Percentiles rank a stretch among this genome's conserved stretches.
phyloP scores from a whole-genome alignment of 2,797 vertebrate genomes.

The Microctenopoma stevenorrisi region DNA sequence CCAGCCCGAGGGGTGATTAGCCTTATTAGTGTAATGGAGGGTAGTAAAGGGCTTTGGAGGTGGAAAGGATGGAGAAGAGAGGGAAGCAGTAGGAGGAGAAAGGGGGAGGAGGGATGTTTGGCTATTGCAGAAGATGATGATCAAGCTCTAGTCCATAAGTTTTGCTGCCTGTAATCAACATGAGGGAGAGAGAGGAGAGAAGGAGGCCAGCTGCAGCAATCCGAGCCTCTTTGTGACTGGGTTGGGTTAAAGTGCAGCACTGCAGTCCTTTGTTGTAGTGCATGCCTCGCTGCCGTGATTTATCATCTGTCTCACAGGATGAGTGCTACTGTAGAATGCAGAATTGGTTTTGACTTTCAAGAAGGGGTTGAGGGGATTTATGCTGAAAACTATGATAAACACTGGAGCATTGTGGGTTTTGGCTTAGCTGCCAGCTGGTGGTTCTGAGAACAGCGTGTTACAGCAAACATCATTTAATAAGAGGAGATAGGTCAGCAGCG shows the following conservation, averaged over 20 bases:
- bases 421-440: slow-evolving; percentile 53
- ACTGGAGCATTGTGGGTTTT: slow-evolving; percentile 32
- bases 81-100: slow-evolving; percentile 10
- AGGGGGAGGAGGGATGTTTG: slow-evolving; percentile 41
- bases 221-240: slow-evolving; percentile 32
- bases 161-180: slow-evolving; percentile 53
- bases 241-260: slow-evolving; percentile 69
- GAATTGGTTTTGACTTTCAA: slow-evolving; percentile 62
- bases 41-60: slow-evolving; percentile 72
- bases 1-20: slow-evolving; percentile 78
- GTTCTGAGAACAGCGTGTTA: slow-evolving; percentile 30
- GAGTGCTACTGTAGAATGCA: slow-evolving; percentile 50
- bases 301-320: slow-evolving; percentile 54
- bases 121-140: slow-evolving; percentile 58
- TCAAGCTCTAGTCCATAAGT: slow-evolving; percentile 46
- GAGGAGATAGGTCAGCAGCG: slow-evolving; percentile 42
- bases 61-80: slow-evolving; percentile 59
- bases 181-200: slow-evolving; percentile 15
- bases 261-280: slow-evolving; percentile 65
- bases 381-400: slow-evolving; percentile 51
- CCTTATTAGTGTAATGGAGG: slow-evolving; percentile 82
- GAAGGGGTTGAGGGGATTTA: slow-evolving; percentile 38
- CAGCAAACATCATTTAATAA: slow-evolving; percentile 39
- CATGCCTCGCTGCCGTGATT: slow-evolving; percentile 59
- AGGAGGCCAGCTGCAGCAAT: slow-evolving; percentile 51